Percentiles rank a stretch among this genome's conserved stretches.
phyloP scores from a whole-genome alignment of 2,888 invertebrate genomes.

The Meta bourneti region DNA sequence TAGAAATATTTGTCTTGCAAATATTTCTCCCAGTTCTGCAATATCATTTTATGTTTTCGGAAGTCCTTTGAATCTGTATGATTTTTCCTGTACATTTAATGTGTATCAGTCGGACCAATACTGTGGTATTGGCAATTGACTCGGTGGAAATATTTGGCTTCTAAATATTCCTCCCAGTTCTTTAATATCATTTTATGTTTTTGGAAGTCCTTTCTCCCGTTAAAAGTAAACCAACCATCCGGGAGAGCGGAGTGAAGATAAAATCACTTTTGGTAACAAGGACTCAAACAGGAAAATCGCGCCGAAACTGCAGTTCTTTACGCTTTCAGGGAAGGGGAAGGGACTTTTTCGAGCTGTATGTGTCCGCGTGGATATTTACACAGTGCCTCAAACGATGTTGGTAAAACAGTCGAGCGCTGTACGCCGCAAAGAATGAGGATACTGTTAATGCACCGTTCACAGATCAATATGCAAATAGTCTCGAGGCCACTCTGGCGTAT shows the following conservation, averaged over 20 bases:
- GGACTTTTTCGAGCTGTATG: conserved; percentile 55
- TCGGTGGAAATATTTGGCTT: too few species aligned
- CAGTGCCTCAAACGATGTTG: conserved; percentile 55
- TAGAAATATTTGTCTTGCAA: too few species aligned
- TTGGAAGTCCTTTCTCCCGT: conserved; percentile 13
- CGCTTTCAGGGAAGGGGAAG: conserved; percentile 28
- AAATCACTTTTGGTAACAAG: conserved; percentile 44
- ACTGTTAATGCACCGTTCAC: conserved; percentile 73
- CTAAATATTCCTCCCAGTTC: too few species aligned
- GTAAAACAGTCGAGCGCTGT: conserved; percentile 54
- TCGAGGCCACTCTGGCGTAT: conserved; percentile 69
- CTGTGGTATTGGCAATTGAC: too few species aligned
- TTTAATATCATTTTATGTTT: background rate
- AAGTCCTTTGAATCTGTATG: too few species aligned
- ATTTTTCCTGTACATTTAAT: too few species aligned
- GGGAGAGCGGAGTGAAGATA: conserved; percentile 31
- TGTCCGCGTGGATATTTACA: conserved; percentile 58
- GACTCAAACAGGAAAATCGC: conserved; percentile 37
- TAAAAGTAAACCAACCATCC: conserved; percentile 43
- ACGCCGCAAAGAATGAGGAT: conserved; percentile 58
- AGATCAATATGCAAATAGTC: conserved; percentile 77
- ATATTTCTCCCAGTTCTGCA: too few species aligned
- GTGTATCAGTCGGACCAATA: too few species aligned
- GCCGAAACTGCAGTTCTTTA: conserved; percentile 53
- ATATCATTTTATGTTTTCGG: too few species aligned